These are phyloP conservation scores for Enteromius thamalakanensis DNA, from an alignment of 2,797 vertebrate species.

Conservation along the genomic window DNA sequence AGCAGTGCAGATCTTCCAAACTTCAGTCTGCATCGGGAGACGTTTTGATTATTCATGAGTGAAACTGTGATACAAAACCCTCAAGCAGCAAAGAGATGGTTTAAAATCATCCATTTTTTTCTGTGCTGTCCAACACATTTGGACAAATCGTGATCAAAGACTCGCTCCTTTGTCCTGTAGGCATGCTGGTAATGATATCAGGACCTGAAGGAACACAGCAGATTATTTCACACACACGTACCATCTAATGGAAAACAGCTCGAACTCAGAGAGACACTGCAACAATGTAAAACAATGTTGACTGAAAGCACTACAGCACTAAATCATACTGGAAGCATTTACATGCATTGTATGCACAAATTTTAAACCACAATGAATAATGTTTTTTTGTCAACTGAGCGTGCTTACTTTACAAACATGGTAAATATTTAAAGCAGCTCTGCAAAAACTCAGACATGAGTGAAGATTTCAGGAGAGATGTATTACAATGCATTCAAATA, in stretches of 20 bases:
- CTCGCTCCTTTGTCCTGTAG: neutral
- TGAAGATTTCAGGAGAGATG: no score
- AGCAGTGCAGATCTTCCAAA: neutral
- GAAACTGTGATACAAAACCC: neutral
- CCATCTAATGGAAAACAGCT: neutral
- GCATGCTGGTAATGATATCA: neutral
- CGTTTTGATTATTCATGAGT: neutral
- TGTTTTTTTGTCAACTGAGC: neutral
- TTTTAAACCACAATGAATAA: neutral
- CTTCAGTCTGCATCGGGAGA: neutral
- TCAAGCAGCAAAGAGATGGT: neutral
- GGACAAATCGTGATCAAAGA: constrained; percentile 32
- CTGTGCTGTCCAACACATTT: constrained; percentile 8
- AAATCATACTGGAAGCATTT: neutral
- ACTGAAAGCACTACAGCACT: neutral
- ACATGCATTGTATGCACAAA: neutral
- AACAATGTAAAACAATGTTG: neutral
- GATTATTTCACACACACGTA: neutral
- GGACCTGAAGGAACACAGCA: neutral
- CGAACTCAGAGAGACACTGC: neutral
- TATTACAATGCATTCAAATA: neutral
- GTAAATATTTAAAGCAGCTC: neutral
- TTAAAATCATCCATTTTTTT: neutral
- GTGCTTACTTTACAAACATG: neutral
- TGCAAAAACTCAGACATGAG: neutral